A percentile compares a stretch with the other conserved stretches of the same genome.
phyloP scores from a whole-genome alignment of 2,113 vertebrate species.

The Neolamprologus cancellatus region DNA sequence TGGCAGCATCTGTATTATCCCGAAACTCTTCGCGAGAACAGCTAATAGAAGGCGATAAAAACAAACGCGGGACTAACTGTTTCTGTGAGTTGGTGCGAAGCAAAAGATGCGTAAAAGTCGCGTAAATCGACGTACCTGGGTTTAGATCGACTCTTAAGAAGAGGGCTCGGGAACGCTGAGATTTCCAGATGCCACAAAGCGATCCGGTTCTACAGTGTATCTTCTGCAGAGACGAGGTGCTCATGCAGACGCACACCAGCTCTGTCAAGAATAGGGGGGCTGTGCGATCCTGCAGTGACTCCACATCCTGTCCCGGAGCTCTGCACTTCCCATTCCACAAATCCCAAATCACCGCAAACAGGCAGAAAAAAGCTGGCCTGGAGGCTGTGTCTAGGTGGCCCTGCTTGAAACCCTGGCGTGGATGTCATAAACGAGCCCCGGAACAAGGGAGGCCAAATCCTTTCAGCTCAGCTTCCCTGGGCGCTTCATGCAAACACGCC shows the following conservation, averaged over 20 bases:
- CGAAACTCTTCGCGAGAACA: background rate
- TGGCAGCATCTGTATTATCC: background rate
- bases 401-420: background rate
- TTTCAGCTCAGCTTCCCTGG: background rate
- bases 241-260: background rate
- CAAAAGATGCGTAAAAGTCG: background rate
- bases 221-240: conserved; percentile 15
- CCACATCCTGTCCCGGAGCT: conserved; percentile 65
- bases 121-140: conserved; percentile 8
- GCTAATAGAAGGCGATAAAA: background rate
- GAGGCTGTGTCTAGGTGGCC: background rate
- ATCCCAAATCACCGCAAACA: conserved; percentile 10
- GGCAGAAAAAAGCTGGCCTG: background rate
- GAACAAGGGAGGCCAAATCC: background rate
- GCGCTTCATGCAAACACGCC: background rate
- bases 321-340: conserved; percentile 59
- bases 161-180: background rate
- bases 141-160: background rate
- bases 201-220: background rate
- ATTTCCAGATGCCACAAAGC: background rate
- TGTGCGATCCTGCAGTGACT: background rate
- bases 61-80: background rate
- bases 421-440: background rate
- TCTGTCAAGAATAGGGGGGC: background rate
- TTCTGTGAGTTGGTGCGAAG: background rate